These are phyloP conservation scores for Epistrophe grossulariae DNA, from an alignment of 2,888 invertebrate species.

Conservation along the genomic window DNA sequence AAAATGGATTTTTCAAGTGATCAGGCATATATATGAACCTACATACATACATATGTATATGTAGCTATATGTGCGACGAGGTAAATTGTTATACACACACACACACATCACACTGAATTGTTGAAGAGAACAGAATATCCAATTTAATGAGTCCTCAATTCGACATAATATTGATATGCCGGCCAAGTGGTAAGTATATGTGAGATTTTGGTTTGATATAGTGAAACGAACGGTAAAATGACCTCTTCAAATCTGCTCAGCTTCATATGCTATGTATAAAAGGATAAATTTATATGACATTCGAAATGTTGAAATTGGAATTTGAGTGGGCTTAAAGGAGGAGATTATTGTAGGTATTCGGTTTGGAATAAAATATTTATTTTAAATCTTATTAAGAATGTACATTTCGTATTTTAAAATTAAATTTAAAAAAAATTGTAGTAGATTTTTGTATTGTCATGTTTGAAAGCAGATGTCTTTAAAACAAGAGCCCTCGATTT, in stretches of 20 bases:
- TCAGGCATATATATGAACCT: neutral
- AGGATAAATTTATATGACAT: slow-evolving; percentile 14
- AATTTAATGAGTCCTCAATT: slow-evolving; percentile 70
- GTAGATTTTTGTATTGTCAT: no score
- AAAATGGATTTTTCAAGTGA: slow-evolving; percentile 72
- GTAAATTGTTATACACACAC: slow-evolving; percentile 3
- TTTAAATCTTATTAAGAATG: neutral
- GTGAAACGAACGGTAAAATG: slow-evolving; percentile 4
- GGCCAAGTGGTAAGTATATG: slow-evolving; percentile 52
- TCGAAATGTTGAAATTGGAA: neutral
- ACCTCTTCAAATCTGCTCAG: slow-evolving; percentile 13
- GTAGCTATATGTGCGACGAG: neutral
- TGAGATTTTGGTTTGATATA: slow-evolving; percentile 29
- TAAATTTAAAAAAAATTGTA: neutral
- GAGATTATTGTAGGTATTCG: neutral
- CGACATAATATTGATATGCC: slow-evolving; percentile 64
- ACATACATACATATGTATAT: no score
- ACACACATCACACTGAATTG: neutral
- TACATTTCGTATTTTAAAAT: neutral
- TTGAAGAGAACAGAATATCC: slow-evolving; percentile 44
- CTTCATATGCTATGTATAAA: neutral
- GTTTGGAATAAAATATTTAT: neutral
- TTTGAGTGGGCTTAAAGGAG: neutral
- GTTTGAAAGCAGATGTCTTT: no score
- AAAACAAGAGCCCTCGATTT: no score